These are phyloP conservation scores for Theonella swinhoei DNA, from an alignment of 37 sponge, comb jelly and placozoan genomes.

Conservation along the genomic window DNA sequence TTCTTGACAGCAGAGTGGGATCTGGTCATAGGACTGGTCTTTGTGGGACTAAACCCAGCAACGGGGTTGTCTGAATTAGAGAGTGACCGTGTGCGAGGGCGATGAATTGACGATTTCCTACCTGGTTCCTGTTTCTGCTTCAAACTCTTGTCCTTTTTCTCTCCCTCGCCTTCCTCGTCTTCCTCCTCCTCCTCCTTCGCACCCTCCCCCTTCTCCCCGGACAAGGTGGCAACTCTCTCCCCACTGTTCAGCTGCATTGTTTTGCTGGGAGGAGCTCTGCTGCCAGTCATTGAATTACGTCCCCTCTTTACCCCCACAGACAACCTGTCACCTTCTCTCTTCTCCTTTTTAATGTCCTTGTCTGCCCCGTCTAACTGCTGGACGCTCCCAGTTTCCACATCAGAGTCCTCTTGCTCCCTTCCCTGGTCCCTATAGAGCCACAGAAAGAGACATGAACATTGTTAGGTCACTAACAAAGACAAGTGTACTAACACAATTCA, in stretches of 20 bases:
- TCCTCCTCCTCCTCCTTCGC: neutral
- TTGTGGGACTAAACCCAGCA: neutral
- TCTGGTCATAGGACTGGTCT: slow-evolving; percentile 51
- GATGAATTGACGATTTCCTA: neutral
- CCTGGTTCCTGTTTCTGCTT: neutral
- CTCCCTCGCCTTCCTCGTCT: slow-evolving; percentile 7
- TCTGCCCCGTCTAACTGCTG: neutral
- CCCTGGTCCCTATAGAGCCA: too few species aligned
- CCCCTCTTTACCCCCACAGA: slow-evolving; percentile 10
- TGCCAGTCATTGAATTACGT: neutral
- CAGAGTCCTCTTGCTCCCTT: neutral
- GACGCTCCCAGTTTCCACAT: neutral
- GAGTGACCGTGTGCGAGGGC: slow-evolving; percentile 7
- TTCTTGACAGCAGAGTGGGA: slow-evolving; percentile 47
- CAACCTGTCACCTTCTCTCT: neutral
- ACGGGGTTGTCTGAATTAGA: slow-evolving; percentile 2
- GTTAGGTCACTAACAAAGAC: too few species aligned
- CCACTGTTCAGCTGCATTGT: slow-evolving; percentile 13
- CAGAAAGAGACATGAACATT: too few species aligned
- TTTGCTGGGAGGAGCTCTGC: neutral
- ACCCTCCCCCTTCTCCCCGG: neutral
- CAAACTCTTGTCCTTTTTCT: neutral
- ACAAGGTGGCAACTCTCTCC: slow-evolving; percentile 4
- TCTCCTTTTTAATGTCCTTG: neutral
- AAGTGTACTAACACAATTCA: too few species aligned